A percentile compares a stretch with the other conserved stretches of the same genome.
Conservation (phyloP, 2,888 invertebrate species). For the Drosophila anomelani region DNA sequence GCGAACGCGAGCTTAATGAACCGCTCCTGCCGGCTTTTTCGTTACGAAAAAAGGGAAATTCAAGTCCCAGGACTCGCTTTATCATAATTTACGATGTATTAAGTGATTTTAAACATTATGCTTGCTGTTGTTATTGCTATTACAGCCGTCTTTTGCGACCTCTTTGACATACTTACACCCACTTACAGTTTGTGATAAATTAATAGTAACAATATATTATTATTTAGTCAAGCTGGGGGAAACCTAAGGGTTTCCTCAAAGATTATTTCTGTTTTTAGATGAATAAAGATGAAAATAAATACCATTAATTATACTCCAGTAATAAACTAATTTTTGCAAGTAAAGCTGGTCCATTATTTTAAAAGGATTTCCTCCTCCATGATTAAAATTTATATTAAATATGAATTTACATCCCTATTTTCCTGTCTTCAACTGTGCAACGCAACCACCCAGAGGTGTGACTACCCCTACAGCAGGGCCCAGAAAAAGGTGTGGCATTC, state of each 20-base stretch:
- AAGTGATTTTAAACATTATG: conserved; percentile 76
- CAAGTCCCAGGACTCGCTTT: conserved; percentile 39
- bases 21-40: conserved; percentile 5
- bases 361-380: neutral
- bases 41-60: conserved; percentile 25
- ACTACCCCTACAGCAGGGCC: conserved; percentile 17
- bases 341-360: neutral
- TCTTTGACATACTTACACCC: conserved; percentile 17
- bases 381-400: neutral
- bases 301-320: neutral
- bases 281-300: no score
- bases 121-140: conserved; percentile 45
- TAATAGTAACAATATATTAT: neutral
- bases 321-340: neutral
- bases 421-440: conserved; percentile 2
- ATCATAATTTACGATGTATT: conserved; percentile 78
- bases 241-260: neutral
- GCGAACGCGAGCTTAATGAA: conserved; percentile 44
- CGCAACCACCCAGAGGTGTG: neutral
- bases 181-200: neutral
- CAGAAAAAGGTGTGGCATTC: conserved; percentile 66
- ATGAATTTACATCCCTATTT: neutral
- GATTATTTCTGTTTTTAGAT: no score
- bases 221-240: neutral
- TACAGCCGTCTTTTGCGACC: conserved; percentile 46